Evolutionary conservation across 2,797 vertebrate species (phyloP).

Genomic region (Bradypodion pumilum): DNA sequence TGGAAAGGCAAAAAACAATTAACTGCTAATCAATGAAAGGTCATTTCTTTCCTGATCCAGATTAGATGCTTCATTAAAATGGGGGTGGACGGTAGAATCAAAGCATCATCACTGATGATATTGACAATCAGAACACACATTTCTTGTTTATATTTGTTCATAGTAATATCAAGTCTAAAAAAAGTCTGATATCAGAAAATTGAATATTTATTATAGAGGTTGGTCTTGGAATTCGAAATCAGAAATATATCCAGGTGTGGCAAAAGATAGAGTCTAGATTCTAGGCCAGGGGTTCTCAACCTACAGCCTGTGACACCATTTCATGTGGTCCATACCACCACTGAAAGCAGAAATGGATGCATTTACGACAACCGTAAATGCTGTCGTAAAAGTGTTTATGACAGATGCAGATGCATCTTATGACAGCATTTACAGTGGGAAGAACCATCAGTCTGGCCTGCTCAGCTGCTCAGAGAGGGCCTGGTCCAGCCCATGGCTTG

Average conservation of each 20-base stretch:
- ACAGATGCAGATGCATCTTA: too few species aligned
- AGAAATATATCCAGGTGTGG: not conserved
- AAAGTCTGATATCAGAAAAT: not conserved
- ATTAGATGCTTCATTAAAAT: conserved; percentile 46
- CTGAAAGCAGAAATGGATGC: too few species aligned
- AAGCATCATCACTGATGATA: conserved; percentile 3
- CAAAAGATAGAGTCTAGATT: too few species aligned
- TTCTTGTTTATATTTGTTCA: conserved; percentile 24
- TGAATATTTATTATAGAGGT: not conserved
- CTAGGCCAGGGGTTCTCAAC: too few species aligned
- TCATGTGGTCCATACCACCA: too few species aligned
- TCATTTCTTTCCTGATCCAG: conserved; percentile 53
- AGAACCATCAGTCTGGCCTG: too few species aligned
- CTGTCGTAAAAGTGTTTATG: too few species aligned
- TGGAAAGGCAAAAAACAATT: conserved; percentile 62
- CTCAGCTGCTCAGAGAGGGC: too few species aligned
- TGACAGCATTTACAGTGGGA: too few species aligned
- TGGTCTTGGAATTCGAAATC: not conserved
- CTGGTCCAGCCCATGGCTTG: too few species aligned
- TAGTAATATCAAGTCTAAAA: not conserved
- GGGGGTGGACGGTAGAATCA: not conserved
- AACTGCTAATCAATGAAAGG: conserved; percentile 54
- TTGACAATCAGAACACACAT: not conserved
- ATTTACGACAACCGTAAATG: too few species aligned
- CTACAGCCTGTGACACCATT: too few species aligned